These are phyloP conservation scores for Drosophila ambigua DNA, from an alignment of 1,140 invertebrate genomes.

Conservation along the genomic window DNA sequence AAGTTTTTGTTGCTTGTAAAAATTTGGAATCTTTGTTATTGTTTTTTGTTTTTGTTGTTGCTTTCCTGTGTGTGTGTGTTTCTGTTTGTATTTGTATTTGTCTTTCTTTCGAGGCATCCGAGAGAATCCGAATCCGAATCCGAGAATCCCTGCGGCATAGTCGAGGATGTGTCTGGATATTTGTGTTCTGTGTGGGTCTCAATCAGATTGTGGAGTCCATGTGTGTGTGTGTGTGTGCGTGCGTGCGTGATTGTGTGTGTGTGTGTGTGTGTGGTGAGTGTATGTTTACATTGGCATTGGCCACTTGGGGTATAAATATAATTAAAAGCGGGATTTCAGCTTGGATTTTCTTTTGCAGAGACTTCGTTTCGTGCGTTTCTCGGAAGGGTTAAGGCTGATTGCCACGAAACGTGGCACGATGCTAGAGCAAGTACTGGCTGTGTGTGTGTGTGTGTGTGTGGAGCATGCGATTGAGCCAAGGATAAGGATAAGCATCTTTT, in stretches of 20 bases:
- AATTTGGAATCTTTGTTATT: slow-evolving; percentile 30
- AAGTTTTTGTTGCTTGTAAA: slow-evolving; percentile 7
- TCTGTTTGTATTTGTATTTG: slow-evolving; percentile 23
- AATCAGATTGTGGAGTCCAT: too few species aligned
- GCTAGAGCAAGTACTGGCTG: slow-evolving; percentile 13
- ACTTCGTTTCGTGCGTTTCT: slow-evolving; percentile 9
- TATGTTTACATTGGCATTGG: slow-evolving; percentile 46
- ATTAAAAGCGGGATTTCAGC: slow-evolving; percentile 70
- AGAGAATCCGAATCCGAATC: too few species aligned
- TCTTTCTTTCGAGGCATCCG: slow-evolving; percentile 1
- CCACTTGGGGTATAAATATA: slow-evolving; percentile 76
- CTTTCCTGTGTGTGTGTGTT: slow-evolving; percentile 27
- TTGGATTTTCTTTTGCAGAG: slow-evolving; percentile 51
- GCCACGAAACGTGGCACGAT: slow-evolving; percentile 19
- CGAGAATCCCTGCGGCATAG: background rate
- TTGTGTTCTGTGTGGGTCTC: too few species aligned
- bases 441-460: slow-evolving; percentile 16
- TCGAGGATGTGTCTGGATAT: too few species aligned
- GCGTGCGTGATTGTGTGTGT: background rate
- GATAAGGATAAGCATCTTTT: slow-evolving; percentile 67
- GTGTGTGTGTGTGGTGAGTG: slow-evolving; percentile 1
- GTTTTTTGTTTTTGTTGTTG: background rate
- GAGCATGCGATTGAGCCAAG: slow-evolving; percentile 41
- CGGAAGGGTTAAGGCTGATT: slow-evolving; percentile 63
- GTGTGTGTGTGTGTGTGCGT: background rate